Evolutionary conservation across 2,888 invertebrate genomes (phyloP), one percentile per base, ranked within the genome.

Genomic region (Shargacucullia verbasci): DNA sequence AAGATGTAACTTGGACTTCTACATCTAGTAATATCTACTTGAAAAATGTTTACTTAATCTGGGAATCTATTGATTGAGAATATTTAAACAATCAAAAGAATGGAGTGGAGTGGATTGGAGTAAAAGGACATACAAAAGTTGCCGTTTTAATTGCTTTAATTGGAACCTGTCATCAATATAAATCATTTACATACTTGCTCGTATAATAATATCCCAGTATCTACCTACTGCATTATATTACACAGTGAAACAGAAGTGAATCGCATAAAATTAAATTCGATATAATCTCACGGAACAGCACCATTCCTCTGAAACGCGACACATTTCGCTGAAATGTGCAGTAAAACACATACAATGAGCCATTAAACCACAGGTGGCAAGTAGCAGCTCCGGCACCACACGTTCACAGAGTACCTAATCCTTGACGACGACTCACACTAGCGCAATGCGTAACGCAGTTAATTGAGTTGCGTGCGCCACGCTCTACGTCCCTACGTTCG

Each of bases 371-470:
- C 69, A 71, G 75, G 75, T 69, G 72, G 61, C 61, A 71, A 65
- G 69, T 82, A 79, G 76, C 78, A 76, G 58, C 71, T 70, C 68
- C 55, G 33, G 69, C 62, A n/a, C 53, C 73, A 67, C 70, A 71
- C 66, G 58, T 25, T n/a, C 31, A 39, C 37, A 41, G 61, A 57
- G 61, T 53, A 76, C n/a, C n/a, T n/a, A n/a, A 89, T 87, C 86
- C 86, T 88, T 88, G 85, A 86, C 82, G 79, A 83, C 80, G 81
- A 80, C 82, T 78, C 78, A 56, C 37, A 35, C 33, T 37, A 40
- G 71, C 52, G 53, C 48, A 83, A 86, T 83, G 84, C 86, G 87
- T 84, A 85, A 85, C 84, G 83, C 84, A 86, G 80, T 82, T 60
- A 15, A 14, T 14, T 20, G 66, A 73, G 79, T 80, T 88, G 85